phyloP scores from a whole-genome alignment of 2,888 invertebrate species.

The Lepidocyrtoides sp. region DNA sequence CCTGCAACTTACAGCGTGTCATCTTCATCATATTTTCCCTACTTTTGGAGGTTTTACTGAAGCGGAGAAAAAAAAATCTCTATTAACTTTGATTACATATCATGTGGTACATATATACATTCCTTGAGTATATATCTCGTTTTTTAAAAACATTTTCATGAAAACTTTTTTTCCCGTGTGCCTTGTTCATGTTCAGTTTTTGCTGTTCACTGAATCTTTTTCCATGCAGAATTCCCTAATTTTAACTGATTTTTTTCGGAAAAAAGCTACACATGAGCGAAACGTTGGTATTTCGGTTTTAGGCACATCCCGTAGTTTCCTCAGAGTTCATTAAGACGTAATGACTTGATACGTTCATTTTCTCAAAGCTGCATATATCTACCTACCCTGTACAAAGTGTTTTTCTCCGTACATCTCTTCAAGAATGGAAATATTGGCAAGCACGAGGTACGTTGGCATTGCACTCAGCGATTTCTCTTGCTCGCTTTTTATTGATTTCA shows the following conservation, averaged over 20 bases:
- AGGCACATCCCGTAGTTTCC: conserved; percentile 55
- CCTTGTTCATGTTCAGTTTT: background rate
- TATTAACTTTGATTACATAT: conserved; percentile 76
- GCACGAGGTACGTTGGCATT: background rate
- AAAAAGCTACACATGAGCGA: background rate
- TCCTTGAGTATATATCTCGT: no score
- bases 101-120: no score
- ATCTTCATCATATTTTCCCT: conserved; percentile 4
- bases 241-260: conserved; percentile 26
- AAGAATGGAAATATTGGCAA: no score
- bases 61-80: conserved; percentile 35
- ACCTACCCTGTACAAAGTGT: no score
- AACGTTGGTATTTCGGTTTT: background rate
- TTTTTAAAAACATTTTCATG: no score
- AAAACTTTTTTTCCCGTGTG: no score
- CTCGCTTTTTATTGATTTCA: background rate
- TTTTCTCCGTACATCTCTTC: no score
- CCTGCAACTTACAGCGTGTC: conserved; percentile 47
- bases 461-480: background rate
- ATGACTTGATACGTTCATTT: conserved; percentile 34
- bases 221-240: background rate
- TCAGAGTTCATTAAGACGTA: conserved; percentile 63
- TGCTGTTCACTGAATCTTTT: background rate
- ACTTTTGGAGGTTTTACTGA: background rate
- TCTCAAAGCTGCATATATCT: no score